Conservation (phyloP, 37 sponge, comb jelly and placozoan genomes). For the Dysidea cf. avara region DNA sequence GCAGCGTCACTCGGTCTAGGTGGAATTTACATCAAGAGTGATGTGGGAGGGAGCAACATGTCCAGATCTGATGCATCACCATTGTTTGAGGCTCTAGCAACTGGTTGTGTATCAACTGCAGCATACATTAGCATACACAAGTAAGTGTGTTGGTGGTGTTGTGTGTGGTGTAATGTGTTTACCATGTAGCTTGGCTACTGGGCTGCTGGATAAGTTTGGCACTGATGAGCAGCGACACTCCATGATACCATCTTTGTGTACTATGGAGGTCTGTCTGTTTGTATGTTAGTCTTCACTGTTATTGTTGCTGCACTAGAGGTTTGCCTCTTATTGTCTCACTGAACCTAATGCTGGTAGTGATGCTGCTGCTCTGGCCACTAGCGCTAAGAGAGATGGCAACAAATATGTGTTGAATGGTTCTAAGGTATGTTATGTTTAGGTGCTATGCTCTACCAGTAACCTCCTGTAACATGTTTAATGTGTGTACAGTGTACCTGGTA, state of each 20-base stretch:
- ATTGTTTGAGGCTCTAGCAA: conserved; percentile 92
- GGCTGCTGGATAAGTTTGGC: conserved; percentile 96
- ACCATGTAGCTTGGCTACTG: conserved; percentile 91
- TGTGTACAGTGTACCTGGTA: too few species aligned
- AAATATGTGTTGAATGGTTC: conserved; percentile 82
- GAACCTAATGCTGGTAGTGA: conserved; percentile 94
- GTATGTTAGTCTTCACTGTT: background rate
- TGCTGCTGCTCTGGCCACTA: conserved; percentile 77
- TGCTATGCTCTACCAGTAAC: too few species aligned
- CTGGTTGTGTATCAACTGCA: conserved; percentile 96
- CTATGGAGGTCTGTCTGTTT: conserved; percentile 53
- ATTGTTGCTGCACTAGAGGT: conserved; percentile 10
- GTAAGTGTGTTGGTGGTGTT: conserved; percentile 33
- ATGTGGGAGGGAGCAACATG: conserved; percentile 80
- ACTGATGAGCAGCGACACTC: conserved; percentile 47
- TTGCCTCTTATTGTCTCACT: conserved; percentile 93
- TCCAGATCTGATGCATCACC: conserved; percentile 84
- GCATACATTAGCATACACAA: conserved; percentile 96
- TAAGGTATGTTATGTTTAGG: conserved; percentile 42
- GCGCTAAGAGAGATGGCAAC: conserved; percentile 67
- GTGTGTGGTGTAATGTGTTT: too few species aligned
- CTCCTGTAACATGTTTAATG: too few species aligned
- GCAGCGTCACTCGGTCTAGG: conserved; percentile 93
- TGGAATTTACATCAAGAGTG: conserved; percentile 71
- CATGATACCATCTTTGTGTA: conserved; percentile 62